A percentile compares a stretch with the other conserved stretches of the same genome.
Evolutionary conservation across 2,113 vertebrate genomes (phyloP).

Genomic region (Corythaixoides concolor): DNA sequence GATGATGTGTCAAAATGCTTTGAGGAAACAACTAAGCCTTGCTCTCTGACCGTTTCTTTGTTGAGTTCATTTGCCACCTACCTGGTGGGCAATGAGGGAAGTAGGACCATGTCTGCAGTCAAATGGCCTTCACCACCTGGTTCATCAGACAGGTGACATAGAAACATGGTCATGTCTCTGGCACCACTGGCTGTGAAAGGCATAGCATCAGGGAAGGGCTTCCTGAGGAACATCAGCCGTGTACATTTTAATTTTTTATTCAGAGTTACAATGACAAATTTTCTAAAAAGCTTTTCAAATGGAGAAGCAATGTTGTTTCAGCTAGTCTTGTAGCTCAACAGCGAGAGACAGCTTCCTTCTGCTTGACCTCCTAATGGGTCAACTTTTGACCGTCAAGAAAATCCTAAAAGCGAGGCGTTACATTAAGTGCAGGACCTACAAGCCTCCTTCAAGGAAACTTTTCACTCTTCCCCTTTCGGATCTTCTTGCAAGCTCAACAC

Average conservation of each 20-base stretch:
- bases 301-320: not conserved
- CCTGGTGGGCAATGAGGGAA: not conserved
- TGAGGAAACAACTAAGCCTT: not conserved
- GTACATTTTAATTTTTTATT: not conserved
- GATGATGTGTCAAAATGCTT: not conserved
- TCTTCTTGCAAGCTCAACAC: not conserved
- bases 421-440: not conserved
- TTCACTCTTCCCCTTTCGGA: not conserved
- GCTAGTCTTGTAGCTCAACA: not conserved
- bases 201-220: accelerated
- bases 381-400: not conserved
- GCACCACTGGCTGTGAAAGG: not conserved
- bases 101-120: not conserved
- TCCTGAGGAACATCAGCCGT: not conserved
- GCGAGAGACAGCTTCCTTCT: not conserved
- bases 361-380: accelerated
- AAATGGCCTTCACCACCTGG: not conserved
- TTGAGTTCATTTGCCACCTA: not conserved
- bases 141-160: not conserved
- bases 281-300: not conserved
- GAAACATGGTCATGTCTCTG: not conserved
- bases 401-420: not conserved
- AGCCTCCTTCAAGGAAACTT: not conserved
- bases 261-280: not conserved
- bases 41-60: not conserved